Percentiles rank a stretch among this genome's conserved stretches.
These are phyloP conservation scores for Lithophane ornitopus DNA, from an alignment of 2,888 invertebrate species.

Conservation along the genomic window DNA sequence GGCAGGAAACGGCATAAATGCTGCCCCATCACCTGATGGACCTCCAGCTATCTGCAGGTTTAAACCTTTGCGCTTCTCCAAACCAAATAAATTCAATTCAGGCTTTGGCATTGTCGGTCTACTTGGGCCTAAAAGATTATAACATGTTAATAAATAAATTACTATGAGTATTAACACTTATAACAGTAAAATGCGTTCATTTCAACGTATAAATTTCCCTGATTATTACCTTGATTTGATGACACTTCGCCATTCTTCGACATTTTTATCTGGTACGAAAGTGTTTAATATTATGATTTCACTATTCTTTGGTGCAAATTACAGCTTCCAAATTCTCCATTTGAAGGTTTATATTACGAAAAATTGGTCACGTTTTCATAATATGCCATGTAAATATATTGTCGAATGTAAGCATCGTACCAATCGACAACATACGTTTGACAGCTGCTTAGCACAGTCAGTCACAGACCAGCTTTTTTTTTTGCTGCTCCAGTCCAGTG, in stretches of 20 bases:
- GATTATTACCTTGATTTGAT: constrained; percentile 91
- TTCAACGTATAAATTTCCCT: constrained; percentile 35
- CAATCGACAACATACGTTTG: constrained; percentile 72
- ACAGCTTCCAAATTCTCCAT: constrained; percentile 82
- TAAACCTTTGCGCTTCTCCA: constrained; percentile 91
- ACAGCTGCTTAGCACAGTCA: too few species aligned
- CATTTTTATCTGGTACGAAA: constrained; percentile 88
- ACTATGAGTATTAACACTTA: background rate
- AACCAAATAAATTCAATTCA: constrained; percentile 85
- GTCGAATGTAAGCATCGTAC: constrained; percentile 70
- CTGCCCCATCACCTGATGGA: constrained; percentile 86
- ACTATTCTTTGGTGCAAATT: constrained; percentile 79
- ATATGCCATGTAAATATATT: constrained; percentile 71
- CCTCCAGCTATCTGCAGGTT: constrained; percentile 89
- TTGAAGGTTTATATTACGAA: constrained; percentile 75
- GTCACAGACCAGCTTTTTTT: too few species aligned
- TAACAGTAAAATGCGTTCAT: constrained; percentile 11
- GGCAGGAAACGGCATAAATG: constrained; percentile 88
- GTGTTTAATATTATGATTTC: constrained; percentile 69
- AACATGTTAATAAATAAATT: constrained; percentile 21
- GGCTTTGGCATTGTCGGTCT: constrained; percentile 86
- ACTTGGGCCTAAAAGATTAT: constrained; percentile 82
- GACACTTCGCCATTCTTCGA: constrained; percentile 94
- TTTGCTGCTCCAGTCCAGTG: too few species aligned
- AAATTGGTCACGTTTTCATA: constrained; percentile 79